Percentiles rank a stretch among this genome's conserved stretches.
Conservation (phyloP, 2,113 vertebrate species). For the Campylomormyrus tamandua region DNA sequence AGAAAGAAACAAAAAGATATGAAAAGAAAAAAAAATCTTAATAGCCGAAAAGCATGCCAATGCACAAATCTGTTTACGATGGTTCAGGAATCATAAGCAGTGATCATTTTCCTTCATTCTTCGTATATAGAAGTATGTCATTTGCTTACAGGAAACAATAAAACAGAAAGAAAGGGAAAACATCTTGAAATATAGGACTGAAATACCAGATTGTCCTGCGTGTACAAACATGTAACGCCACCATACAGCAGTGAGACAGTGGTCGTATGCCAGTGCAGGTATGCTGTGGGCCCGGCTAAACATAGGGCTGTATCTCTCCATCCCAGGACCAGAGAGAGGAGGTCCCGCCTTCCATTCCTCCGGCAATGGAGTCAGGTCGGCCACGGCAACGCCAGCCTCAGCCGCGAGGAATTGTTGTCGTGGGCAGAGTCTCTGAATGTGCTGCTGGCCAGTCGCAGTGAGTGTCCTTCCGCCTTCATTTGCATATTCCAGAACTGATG, state of each 20-base stretch:
- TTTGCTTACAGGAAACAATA: neutral
- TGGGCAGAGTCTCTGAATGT: slow-evolving; percentile 52
- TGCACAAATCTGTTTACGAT: neutral
- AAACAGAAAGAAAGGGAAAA: neutral
- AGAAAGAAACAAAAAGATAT: neutral
- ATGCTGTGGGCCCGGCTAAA: neutral
- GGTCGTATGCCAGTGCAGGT: neutral
- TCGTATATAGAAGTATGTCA: neutral
- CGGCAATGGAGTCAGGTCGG: slow-evolving; percentile 61
- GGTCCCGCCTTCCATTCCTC: slow-evolving; percentile 56
- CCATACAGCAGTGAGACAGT: neutral
- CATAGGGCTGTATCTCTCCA: neutral
- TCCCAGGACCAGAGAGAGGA: slow-evolving; percentile 47
- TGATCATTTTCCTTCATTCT: neutral
- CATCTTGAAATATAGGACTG: neutral
- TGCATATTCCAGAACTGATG: neutral
- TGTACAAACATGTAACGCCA: neutral
- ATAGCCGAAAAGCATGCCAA: neutral
- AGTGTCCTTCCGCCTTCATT: slow-evolving; percentile 28
- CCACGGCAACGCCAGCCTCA: slow-evolving; percentile 39
- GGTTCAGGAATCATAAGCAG: neutral
- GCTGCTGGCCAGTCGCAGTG: slow-evolving; percentile 52
- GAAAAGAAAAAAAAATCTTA: neutral
- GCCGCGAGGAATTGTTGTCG: slow-evolving; percentile 44
- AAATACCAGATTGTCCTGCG: neutral